Base-by-base conservation (phyloP, 2,113 vertebrate genomes). In the Nycticryphes semicollaris region DNA sequence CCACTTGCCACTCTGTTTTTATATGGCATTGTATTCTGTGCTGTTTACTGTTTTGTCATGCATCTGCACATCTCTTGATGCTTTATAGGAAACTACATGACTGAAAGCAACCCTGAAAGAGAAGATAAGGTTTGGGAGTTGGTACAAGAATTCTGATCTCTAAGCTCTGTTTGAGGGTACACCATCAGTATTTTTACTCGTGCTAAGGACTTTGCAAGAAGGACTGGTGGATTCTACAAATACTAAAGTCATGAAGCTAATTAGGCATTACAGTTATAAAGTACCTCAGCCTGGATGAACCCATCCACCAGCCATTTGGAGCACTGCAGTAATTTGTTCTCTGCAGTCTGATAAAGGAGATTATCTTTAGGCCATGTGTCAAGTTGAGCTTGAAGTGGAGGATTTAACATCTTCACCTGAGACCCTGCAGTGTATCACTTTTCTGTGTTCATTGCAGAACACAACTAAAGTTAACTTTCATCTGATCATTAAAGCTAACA, bases 91-190 rank as follows among this genome's bases (percentile, higher is more conserved):
- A 89, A 33, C 12, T 22, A 10, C 39, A 30, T 23, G 35, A n/a
- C 33, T 60, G 43, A 77, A 48, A 63, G 31, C 33, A 83, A 15
- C 20, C 4, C 68, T 0, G 0, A 45, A 53, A 53, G 13, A n/a
- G 12, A 54, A 76, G 16, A 41, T 6, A 87, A 37, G 50, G 53
- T 82, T 16, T 79, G 51, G 31, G 69, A 92, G 18, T 0, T 57
- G 31, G 53, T 87, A 35, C 48, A 75, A 67, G 25, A 78, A 45
- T 3, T 50, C 50, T 92, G 18, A 56, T 69, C 56, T 63, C 27
- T 27, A 51, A n/a, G 33, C 25, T 12, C 9, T 60, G 9, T 75
- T 47, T 63, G 17, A 5, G 21, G 6, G 7, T 37, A 43, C 3
- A 23, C 20, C 14, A 19, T n/a, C 41, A 57, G 30, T 51, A 78